phyloP scores from a whole-genome alignment of 2,888 invertebrate genomes.

The Byasa hedistus region DNA sequence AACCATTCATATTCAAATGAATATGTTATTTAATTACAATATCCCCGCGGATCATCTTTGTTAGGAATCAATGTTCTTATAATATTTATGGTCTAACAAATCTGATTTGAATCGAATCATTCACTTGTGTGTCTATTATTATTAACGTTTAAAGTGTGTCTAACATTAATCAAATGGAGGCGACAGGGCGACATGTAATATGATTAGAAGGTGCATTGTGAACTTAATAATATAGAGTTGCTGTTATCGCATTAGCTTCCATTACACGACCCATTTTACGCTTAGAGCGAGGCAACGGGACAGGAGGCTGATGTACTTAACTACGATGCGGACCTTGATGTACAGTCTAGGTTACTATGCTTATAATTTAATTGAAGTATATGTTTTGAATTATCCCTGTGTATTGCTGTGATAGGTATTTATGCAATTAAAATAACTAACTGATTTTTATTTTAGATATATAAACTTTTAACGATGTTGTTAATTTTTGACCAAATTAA shows the following conservation, averaged over 20 bases:
- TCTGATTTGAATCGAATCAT: too few species aligned
- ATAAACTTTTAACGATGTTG: too few species aligned
- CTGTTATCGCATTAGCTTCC: constrained; percentile 34
- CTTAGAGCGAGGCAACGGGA: constrained; percentile 17
- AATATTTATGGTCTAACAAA: too few species aligned
- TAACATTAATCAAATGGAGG: background rate
- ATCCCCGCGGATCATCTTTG: too few species aligned
- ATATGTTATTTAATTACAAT: too few species aligned
- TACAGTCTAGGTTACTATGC: constrained; percentile 4
- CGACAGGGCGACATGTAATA: constrained; percentile 12
- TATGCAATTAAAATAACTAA: background rate
- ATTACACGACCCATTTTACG: constrained; percentile 35
- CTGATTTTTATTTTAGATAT: too few species aligned
- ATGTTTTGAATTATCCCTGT: background rate
- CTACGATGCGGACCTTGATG: constrained; percentile 12
- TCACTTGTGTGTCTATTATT: too few species aligned
- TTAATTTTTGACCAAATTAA: too few species aligned
- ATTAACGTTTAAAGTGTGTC: background rate
- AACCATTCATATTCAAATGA: too few species aligned
- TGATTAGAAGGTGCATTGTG: constrained; percentile 28
- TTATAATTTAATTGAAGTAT: constrained; percentile 8
- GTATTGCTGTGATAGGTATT: background rate
- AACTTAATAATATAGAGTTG: constrained; percentile 20
- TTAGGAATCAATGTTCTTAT: too few species aligned
- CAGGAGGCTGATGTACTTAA: constrained; percentile 28